Conservation (phyloP, 2,888 invertebrate species). For the Oeneis ivallda region DNA sequence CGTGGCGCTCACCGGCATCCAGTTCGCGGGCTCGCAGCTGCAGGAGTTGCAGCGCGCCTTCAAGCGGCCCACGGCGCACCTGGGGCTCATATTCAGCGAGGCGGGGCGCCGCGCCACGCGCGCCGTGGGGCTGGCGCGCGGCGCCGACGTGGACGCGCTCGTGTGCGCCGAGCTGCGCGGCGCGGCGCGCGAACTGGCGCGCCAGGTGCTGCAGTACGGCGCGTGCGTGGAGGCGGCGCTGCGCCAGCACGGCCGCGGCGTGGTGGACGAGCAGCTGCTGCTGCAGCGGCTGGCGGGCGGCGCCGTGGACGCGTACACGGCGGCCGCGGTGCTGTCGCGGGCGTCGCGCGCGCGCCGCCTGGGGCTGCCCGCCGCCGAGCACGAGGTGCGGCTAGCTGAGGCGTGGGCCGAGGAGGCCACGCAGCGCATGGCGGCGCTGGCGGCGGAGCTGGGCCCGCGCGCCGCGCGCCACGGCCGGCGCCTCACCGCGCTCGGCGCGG, state of each 20-base stretch:
- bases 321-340: constrained; percentile 92
- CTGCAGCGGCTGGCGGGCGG: constrained; percentile 93
- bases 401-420: constrained; percentile 84
- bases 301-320: constrained; percentile 94
- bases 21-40: constrained; percentile 96
- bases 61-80: constrained; percentile 94
- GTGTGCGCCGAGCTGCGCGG: constrained; percentile 77
- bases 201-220: constrained; percentile 87
- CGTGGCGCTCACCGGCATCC: constrained; percentile 96
- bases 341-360: constrained; percentile 84
- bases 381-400: constrained; percentile 86
- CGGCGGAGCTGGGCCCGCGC: constrained; percentile 51
- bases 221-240: constrained; percentile 87
- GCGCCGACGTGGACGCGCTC: constrained; percentile 79
- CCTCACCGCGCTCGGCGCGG: constrained; percentile 52
- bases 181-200: constrained; percentile 78
- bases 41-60: constrained; percentile 96
- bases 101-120: constrained; percentile 91
- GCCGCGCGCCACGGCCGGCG: constrained; percentile 47
- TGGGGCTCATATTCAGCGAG: constrained; percentile 94
- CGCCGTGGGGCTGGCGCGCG: constrained; percentile 91
- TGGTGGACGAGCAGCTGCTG: constrained; percentile 94
- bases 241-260: constrained; percentile 90
- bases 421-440: constrained; percentile 50
- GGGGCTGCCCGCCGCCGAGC: constrained; percentile 58